These are phyloP conservation scores for Dione vanillae DNA, from an alignment of 2,888 invertebrate species.

Conservation along the genomic window DNA sequence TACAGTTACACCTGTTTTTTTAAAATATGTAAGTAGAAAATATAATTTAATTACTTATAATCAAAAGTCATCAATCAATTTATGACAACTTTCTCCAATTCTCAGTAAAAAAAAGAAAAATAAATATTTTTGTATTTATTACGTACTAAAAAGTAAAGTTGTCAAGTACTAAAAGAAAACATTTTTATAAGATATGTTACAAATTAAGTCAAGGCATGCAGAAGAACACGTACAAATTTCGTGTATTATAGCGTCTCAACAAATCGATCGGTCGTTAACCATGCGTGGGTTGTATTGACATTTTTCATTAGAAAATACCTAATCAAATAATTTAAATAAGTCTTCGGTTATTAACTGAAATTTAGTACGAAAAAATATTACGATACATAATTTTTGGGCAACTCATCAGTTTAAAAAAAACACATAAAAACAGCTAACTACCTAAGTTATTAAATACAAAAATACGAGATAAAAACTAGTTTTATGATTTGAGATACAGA, in stretches of 20 bases:
- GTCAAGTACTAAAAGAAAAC: not conserved
- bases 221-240: constrained; percentile 21
- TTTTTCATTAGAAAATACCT: not conserved
- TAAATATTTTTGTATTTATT: no score
- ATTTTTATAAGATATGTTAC: constrained; percentile 2
- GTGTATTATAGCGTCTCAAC: constrained; percentile 40
- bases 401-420: not conserved
- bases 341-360: not conserved
- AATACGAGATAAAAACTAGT: no score
- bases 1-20: constrained; percentile 35
- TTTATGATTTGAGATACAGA: no score
- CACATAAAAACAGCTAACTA: not conserved
- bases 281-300: constrained; percentile 36
- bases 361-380: not conserved
- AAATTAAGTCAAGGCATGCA: constrained; percentile 24
- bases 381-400: not conserved
- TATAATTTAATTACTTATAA: constrained; percentile 14
- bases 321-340: not conserved
- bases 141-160: not conserved
- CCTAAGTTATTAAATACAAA: not conserved
- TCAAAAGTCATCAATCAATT: constrained; percentile 6
- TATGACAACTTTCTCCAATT: constrained; percentile 1
- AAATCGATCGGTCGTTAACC: constrained; percentile 45
- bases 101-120: not conserved
- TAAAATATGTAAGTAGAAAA: constrained; percentile 7